Conservation (phyloP, 2,113 vertebrate genomes). For the Clarias magur region DNA sequence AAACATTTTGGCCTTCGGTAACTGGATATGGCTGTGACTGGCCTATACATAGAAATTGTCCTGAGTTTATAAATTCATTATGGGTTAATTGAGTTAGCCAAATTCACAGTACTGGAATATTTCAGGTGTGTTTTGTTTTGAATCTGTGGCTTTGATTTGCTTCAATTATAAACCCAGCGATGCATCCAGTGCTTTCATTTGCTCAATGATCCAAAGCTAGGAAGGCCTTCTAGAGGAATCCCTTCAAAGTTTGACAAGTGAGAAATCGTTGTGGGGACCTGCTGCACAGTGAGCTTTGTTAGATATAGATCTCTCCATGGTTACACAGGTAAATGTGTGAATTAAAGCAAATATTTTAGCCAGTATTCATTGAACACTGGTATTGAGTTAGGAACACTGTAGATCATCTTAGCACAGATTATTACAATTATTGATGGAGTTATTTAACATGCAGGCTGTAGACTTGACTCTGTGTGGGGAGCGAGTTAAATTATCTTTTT, state of each 20-base stretch:
- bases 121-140: neutral
- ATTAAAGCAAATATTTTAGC: neutral
- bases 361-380: neutral
- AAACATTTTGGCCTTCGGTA: neutral
- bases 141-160: neutral
- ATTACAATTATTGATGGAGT: neutral
- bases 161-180: neutral
- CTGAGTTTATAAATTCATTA: neutral
- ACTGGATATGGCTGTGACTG: neutral
- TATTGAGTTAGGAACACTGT: neutral
- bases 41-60: neutral
- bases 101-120: neutral
- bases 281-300: conserved; percentile 74
- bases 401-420: neutral
- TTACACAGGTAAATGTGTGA: conserved; percentile 74
- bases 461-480: too few species aligned
- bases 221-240: conserved; percentile 67
- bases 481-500: too few species aligned
- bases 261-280: conserved; percentile 75
- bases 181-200: neutral
- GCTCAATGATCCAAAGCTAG: neutral
- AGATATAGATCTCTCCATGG: conserved; percentile 79
- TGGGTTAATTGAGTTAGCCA: neutral
- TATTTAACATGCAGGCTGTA: too few species aligned
- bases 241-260: conserved; percentile 70